Evolutionary conservation across 2,797 vertebrate genomes (phyloP).

Genomic region (Galaxias olidus): DNA sequence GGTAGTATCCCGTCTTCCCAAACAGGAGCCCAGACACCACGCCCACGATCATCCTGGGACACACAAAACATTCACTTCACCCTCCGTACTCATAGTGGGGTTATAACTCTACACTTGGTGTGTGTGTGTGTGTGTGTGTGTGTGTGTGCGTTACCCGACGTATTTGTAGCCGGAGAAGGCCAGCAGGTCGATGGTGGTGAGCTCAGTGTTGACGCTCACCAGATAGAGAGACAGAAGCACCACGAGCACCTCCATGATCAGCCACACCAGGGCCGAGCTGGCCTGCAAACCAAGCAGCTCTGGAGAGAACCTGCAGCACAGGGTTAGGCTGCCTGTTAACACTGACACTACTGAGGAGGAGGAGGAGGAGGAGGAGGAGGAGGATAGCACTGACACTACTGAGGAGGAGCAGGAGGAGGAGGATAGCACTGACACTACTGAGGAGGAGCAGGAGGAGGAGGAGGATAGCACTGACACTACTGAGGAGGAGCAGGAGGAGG

Average conservation of each 20-base stretch:
- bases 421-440: too few species aligned
- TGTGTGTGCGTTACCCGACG: slow-evolving; percentile 79
- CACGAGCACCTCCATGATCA: slow-evolving; percentile 86
- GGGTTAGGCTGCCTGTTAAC: too few species aligned
- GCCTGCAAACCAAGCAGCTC: slow-evolving; percentile 92
- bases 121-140: too few species aligned
- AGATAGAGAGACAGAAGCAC: slow-evolving; percentile 88
- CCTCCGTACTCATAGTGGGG: too few species aligned
- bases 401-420: not conserved
- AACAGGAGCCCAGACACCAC: slow-evolving; percentile 86
- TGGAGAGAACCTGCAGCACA: slow-evolving; percentile 82
- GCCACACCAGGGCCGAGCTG: slow-evolving; percentile 89
- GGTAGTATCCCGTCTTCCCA: slow-evolving; percentile 85
- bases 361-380: too few species aligned
- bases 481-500: too few species aligned
- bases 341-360: too few species aligned
- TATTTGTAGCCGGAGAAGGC: slow-evolving; percentile 94
- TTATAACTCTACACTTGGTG: not conserved
- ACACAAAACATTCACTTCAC: not conserved
- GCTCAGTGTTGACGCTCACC: slow-evolving; percentile 86
- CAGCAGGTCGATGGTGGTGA: slow-evolving; percentile 89
- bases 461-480: too few species aligned
- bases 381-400: too few species aligned
- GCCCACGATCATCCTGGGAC: slow-evolving; percentile 86
- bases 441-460: too few species aligned